A percentile compares a stretch with the other conserved stretches of the same genome.
phyloP scores from a whole-genome alignment of 2,113 vertebrate species.

The Cyrtonyx montezumae region DNA sequence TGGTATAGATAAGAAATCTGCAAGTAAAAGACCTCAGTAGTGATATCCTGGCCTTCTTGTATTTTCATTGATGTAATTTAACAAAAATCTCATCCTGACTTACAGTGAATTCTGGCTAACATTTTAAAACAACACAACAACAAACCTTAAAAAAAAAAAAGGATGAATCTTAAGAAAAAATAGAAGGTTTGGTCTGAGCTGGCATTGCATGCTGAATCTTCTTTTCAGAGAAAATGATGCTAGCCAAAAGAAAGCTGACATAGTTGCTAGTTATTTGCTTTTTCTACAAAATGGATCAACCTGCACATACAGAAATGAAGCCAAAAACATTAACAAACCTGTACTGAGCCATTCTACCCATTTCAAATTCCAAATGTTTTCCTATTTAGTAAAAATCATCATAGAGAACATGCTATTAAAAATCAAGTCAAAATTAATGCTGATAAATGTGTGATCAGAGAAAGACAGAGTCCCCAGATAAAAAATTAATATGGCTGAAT shows the following conservation, averaged over 20 bases:
- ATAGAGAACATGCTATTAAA: background rate
- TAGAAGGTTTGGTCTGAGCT: background rate
- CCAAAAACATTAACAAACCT: background rate
- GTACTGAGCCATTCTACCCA: background rate
- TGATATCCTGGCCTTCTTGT: accelerated
- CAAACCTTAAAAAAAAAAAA: background rate
- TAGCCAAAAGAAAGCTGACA: slow-evolving; percentile 16
- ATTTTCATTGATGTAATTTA: background rate
- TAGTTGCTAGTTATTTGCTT: background rate
- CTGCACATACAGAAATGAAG: background rate
- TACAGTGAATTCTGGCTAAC: background rate
- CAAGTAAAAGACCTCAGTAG: background rate
- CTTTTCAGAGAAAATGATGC: background rate
- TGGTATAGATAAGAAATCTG: background rate
- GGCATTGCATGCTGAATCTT: background rate
- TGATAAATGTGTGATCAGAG: slow-evolving; percentile 64
- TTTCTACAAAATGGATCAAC: background rate
- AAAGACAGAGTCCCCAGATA: slow-evolving; percentile 44
- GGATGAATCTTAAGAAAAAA: background rate
- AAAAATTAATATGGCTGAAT: slow-evolving; percentile 62
- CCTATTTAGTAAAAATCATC: slow-evolving; percentile 16
- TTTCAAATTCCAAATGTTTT: slow-evolving; percentile 1
- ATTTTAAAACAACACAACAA: background rate
- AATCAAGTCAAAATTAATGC: slow-evolving; percentile 56
- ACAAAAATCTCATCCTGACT: background rate